Conservation (phyloP, 2,113 vertebrate species). For the Tylochromis polylepis region DNA sequence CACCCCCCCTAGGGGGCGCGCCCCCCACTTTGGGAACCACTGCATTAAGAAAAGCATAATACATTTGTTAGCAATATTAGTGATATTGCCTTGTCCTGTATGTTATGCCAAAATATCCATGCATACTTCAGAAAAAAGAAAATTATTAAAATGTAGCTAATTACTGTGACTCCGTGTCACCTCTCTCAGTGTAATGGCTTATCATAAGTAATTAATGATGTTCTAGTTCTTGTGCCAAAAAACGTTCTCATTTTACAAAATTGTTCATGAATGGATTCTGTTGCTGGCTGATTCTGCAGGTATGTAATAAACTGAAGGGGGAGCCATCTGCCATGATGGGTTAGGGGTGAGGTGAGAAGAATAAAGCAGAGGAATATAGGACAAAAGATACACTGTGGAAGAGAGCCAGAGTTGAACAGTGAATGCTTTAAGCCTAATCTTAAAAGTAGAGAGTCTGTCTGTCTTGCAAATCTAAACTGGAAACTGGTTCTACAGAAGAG, state of each 20-base stretch:
- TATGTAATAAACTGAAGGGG: background rate
- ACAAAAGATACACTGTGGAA: background rate
- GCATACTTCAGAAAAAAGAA: background rate
- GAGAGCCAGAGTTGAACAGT: background rate
- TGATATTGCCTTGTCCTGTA: background rate
- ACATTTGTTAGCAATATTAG: background rate
- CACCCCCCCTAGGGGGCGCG: no score
- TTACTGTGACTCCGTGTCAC: background rate
- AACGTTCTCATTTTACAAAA: background rate
- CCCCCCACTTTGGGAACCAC: no score
- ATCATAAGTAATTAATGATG: background rate
- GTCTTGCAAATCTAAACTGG: background rate
- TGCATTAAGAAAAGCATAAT: accelerated
- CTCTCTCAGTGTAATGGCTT: background rate
- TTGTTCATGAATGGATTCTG: background rate
- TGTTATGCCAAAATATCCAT: background rate
- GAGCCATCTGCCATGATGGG: no score
- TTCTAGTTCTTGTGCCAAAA: background rate
- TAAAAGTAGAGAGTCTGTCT: background rate
- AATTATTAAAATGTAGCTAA: background rate
- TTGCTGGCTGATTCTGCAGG: background rate
- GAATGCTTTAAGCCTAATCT: background rate
- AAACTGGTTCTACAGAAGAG: background rate
- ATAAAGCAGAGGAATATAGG: background rate
- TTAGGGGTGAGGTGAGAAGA: background rate